phyloP scores from a whole-genome alignment of 2,113 vertebrate genomes.

The Macquaria australasica region DNA sequence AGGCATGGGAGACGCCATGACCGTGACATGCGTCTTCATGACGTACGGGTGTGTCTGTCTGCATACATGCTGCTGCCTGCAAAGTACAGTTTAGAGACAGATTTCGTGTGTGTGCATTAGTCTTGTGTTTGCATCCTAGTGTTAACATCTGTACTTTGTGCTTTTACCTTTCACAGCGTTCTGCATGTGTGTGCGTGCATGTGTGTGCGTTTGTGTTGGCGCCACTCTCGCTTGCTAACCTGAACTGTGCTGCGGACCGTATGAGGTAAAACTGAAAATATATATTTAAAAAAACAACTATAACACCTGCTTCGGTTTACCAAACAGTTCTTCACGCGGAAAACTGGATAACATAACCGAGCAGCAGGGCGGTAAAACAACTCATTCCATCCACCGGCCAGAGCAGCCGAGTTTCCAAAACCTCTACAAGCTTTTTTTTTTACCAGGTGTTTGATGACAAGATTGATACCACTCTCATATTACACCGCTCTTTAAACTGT shows the following conservation, averaged over 20 bases:
- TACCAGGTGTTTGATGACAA: too few relatives aligned
- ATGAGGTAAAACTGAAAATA: conserved; percentile 57
- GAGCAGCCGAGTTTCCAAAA: not conserved
- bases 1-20: not conserved
- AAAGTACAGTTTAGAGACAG: conserved; percentile 20
- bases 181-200: conserved; percentile 13
- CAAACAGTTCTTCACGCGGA: not conserved
- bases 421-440: not conserved
- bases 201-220: not conserved
- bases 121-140: conserved; percentile 35
- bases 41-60: not conserved
- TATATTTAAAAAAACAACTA: too few relatives aligned
- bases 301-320: not conserved
- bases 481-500: not conserved
- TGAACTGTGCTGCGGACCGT: conserved; percentile 56
- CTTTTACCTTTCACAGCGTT: conserved; percentile 47
- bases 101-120: not conserved
- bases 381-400: too few relatives aligned
- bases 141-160: conserved; percentile 44
- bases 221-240: conserved; percentile 24
- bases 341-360: conserved; percentile 5
- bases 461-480: not conserved
- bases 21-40: not conserved
- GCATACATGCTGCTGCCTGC: not conserved
- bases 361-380: conserved; percentile 19